These are phyloP conservation scores for Nesoenas mayeri DNA, from an alignment of 2,113 vertebrate species.

Conservation along the genomic window DNA sequence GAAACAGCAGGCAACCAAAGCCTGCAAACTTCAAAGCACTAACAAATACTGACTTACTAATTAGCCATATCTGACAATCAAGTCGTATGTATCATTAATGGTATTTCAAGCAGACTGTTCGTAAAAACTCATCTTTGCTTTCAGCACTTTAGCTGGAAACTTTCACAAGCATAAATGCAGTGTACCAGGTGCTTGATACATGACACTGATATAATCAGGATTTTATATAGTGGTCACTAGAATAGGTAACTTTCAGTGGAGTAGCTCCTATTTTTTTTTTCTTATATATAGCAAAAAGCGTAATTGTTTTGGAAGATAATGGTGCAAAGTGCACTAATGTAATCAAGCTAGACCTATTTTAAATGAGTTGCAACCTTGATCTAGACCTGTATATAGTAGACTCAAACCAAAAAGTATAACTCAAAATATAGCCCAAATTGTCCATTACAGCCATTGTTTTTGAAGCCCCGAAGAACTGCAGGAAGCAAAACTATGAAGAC, in stretches of 20 bases:
- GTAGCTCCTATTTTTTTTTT: not conserved
- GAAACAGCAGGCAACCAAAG: not conserved
- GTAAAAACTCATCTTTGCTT: not conserved
- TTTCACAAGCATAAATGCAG: not conserved
- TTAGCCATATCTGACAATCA: not conserved
- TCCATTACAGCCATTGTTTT: not conserved
- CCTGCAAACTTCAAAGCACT: not conserved
- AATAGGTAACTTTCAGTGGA: not conserved
- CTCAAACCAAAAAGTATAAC: not conserved
- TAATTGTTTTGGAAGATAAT: not conserved
- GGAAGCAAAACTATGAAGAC: not conserved
- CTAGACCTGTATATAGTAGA: accelerated
- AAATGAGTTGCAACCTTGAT: not conserved
- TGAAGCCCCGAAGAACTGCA: not conserved
- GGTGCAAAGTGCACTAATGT: not conserved
- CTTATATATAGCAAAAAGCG: not conserved
- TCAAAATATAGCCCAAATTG: not conserved
- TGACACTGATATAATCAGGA: not conserved
- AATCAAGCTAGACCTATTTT: not conserved
- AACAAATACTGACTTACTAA: not conserved
- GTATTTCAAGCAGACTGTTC: not conserved
- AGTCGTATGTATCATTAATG: not conserved
- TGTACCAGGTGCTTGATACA: no score
- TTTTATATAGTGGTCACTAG: not conserved
- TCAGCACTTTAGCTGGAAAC: not conserved